Percentiles rank a stretch among this genome's conserved stretches.
phyloP scores from a whole-genome alignment of 2,888 invertebrate genomes.

The Endotricha flammealis region DNA sequence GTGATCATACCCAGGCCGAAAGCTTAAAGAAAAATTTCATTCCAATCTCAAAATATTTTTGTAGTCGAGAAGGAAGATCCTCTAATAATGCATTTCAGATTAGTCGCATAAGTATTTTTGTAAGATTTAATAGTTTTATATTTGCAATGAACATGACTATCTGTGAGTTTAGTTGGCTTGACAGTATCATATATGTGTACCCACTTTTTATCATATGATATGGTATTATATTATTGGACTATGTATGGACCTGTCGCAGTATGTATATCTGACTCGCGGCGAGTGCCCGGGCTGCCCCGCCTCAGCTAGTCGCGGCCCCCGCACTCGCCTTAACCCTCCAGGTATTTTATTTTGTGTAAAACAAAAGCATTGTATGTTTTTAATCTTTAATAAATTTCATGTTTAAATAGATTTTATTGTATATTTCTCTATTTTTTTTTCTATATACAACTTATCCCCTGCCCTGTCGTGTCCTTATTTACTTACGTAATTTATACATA shows the following conservation, averaged over 20 bases:
- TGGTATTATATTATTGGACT: conserved; percentile 74
- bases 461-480: conserved; percentile 65
- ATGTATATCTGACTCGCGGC: conserved; percentile 45
- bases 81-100: conserved; percentile 75
- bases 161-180: conserved; percentile 73
- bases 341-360: conserved; percentile 77
- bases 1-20: conserved; percentile 68
- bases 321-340: conserved; percentile 56
- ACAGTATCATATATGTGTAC: conserved; percentile 75
- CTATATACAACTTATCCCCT: conserved; percentile 56
- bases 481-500: conserved; percentile 54
- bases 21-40: conserved; percentile 69
- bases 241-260: conserved; percentile 73
- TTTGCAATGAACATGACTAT: conserved; percentile 73
- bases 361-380: conserved; percentile 74
- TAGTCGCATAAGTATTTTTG: conserved; percentile 77
- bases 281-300: conserved; percentile 37
- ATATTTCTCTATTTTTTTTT: conserved; percentile 75
- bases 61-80: conserved; percentile 73
- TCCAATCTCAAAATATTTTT: conserved; percentile 78
- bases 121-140: conserved; percentile 77
- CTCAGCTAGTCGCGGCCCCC: conserved; percentile 37
- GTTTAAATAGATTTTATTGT: conserved; percentile 77
- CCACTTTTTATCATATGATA: conserved; percentile 66
- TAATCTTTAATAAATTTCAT: conserved; percentile 77